Evolutionary conservation across 2,113 vertebrate species (phyloP).

Genomic region (Eudyptes chrysolophus): DNA sequence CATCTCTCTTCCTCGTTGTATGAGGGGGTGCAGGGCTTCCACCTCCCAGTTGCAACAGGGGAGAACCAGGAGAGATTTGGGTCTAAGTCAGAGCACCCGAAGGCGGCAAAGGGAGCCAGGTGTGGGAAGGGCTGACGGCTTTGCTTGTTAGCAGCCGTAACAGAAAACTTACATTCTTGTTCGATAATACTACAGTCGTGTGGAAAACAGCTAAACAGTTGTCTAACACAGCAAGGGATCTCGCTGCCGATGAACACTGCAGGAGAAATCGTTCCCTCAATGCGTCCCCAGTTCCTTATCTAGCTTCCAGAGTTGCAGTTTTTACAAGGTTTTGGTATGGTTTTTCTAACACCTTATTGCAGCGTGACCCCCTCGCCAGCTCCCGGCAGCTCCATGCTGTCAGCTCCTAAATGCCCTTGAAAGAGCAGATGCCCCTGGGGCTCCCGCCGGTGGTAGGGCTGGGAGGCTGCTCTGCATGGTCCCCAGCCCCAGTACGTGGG

Average conservation of each 20-base stretch:
- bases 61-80: background rate
- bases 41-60: background rate
- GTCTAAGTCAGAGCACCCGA: background rate
- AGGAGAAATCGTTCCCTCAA: background rate
- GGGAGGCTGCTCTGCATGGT: background rate
- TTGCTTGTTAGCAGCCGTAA: background rate
- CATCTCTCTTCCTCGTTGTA: rapidly evolving
- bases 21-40: background rate
- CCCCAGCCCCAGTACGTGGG: rapidly evolving
- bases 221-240: constrained; percentile 18
- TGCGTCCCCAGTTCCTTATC: background rate
- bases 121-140: background rate
- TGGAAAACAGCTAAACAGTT: background rate
- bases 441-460: rapidly evolving
- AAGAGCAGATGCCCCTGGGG: background rate
- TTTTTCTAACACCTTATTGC: background rate
- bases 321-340: background rate
- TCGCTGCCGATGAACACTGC: background rate
- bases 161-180: background rate
- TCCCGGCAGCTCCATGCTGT: rapidly evolving
- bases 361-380: rapidly evolving
- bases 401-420: rapidly evolving
- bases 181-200: background rate
- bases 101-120: background rate
- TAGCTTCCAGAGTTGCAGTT: background rate